These are phyloP conservation scores for Suncus etruscus DNA, from an alignment of 2,113 vertebrate species.

Conservation along the genomic window DNA sequence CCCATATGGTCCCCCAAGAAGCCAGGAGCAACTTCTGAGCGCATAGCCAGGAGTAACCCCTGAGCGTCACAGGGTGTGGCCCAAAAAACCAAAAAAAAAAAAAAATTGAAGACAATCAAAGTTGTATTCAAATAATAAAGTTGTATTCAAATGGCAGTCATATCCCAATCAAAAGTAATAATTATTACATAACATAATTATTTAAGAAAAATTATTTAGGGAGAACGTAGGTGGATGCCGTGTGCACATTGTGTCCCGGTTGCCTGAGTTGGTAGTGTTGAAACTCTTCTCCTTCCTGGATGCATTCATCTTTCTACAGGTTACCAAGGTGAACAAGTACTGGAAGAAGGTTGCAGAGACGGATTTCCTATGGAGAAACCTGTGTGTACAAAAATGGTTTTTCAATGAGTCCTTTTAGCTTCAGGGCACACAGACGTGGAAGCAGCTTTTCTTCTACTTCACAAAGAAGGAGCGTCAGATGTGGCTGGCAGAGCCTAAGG, in stretches of 20 bases:
- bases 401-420: not conserved
- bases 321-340: constrained; percentile 50
- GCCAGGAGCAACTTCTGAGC: too few species aligned
- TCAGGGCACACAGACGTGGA: not conserved
- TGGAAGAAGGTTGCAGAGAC: not conserved
- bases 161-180: not conserved
- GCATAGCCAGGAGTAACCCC: too few species aligned
- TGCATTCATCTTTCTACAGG: not conserved
- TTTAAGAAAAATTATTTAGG: not conserved
- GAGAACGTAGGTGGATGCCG: not conserved
- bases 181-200: too few species aligned
- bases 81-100: too few species aligned
- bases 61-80: too few species aligned
- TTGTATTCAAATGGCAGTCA: not conserved
- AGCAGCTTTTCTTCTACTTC: not conserved
- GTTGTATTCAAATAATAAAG: not conserved
- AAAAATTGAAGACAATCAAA: constrained; percentile 1
- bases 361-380: constrained; percentile 34
- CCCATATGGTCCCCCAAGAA: too few species aligned
- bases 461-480: not conserved
- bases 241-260: not conserved
- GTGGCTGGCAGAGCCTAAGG: not conserved
- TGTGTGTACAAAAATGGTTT: constrained; percentile 44
- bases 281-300: constrained; percentile 62
- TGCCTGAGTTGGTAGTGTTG: not conserved